Conservation (phyloP, 2,888 invertebrate species). For the Rhyacophila evoluta region DNA sequence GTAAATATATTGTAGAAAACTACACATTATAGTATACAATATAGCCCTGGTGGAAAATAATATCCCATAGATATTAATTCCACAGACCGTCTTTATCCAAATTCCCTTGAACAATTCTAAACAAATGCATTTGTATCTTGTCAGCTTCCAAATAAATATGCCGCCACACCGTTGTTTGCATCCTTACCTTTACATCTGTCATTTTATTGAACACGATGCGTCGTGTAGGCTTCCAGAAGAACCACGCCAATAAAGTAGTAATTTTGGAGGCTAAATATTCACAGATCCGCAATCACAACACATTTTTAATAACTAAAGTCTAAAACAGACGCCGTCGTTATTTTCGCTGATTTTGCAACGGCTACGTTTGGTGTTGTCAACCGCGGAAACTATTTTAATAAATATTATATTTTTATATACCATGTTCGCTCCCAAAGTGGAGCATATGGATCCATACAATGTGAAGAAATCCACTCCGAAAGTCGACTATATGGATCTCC, state of each 20-base stretch:
- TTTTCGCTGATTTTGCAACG: conserved; percentile 11
- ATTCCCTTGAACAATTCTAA: background rate
- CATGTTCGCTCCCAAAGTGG: too few species aligned
- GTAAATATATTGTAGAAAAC: background rate
- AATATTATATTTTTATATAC: too few species aligned
- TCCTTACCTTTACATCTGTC: conserved; percentile 70
- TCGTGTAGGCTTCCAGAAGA: background rate
- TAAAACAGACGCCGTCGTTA: conserved; percentile 26
- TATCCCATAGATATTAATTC: background rate
- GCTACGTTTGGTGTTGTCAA: too few species aligned
- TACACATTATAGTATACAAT: background rate
- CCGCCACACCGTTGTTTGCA: conserved; percentile 49
- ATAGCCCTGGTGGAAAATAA: background rate
- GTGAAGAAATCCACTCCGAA: too few species aligned
- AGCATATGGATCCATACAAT: too few species aligned
- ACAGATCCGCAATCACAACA: background rate
- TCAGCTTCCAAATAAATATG: conserved; percentile 62
- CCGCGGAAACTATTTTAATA: too few species aligned
- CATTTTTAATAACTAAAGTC: conserved; percentile 31
- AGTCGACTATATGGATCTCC: too few species aligned
- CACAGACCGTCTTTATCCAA: background rate
- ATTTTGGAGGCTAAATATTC: background rate
- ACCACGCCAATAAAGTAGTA: background rate
- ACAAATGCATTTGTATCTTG: conserved; percentile 51
- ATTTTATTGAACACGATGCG: conserved; percentile 60